These are phyloP conservation scores for Hipposideros larvatus DNA, from an alignment of 2,797 vertebrate species.

Conservation along the genomic window DNA sequence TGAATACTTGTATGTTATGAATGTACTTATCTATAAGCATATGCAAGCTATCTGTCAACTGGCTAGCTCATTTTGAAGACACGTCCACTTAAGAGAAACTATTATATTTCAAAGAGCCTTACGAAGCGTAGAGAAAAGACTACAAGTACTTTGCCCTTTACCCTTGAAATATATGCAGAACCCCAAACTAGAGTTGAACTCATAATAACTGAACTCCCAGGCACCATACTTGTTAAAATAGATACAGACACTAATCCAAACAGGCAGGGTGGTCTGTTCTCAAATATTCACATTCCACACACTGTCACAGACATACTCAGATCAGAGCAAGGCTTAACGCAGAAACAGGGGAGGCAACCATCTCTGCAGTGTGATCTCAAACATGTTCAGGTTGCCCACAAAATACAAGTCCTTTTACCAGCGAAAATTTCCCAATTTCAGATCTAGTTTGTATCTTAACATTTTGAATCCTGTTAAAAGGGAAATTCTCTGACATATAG, in stretches of 20 bases:
- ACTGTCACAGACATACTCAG: slow-evolving; percentile 51
- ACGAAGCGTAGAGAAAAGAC: slow-evolving; percentile 68
- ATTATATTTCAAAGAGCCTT: slow-evolving; percentile 80
- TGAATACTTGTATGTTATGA: slow-evolving; percentile 70
- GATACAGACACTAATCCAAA: slow-evolving; percentile 81
- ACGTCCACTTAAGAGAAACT: slow-evolving; percentile 81
- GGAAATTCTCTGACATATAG: neutral
- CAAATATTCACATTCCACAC: slow-evolving; percentile 72
- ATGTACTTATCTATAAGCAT: slow-evolving; percentile 72
- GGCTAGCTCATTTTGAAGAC: slow-evolving; percentile 70
- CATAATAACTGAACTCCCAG: slow-evolving; percentile 75
- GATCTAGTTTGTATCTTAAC: neutral
- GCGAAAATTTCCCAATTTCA: neutral
- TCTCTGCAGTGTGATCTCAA: slow-evolving; percentile 43
- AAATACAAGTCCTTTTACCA: neutral
- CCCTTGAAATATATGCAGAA: slow-evolving; percentile 77
- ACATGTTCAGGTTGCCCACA: neutral
- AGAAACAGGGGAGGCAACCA: neutral
- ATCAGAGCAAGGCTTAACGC: slow-evolving; percentile 2
- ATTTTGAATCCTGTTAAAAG: neutral
- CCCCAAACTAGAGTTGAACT: slow-evolving; percentile 68
- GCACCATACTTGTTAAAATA: slow-evolving; percentile 80
- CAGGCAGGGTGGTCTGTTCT: slow-evolving; percentile 81
- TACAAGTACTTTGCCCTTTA: slow-evolving; percentile 79
- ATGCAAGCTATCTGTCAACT: slow-evolving; percentile 81